Evolutionary conservation across 2,888 invertebrate species (phyloP).

Genomic region (Eumerus sabulonum): DNA sequence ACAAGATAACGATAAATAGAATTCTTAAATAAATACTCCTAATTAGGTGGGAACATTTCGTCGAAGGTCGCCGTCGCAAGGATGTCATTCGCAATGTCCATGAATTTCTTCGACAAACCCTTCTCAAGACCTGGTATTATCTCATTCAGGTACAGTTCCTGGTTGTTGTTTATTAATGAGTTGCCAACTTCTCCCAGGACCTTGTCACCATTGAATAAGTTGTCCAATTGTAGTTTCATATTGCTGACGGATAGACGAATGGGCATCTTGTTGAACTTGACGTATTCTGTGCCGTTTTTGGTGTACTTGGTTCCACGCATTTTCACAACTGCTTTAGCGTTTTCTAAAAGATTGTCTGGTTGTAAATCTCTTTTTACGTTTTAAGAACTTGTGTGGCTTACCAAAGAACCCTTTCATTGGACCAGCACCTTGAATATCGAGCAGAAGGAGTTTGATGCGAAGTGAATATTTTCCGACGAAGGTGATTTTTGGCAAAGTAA

Average conservation of each 20-base stretch:
- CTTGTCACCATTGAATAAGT: conserved; percentile 77
- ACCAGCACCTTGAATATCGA: conserved; percentile 77
- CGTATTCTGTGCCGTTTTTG: conserved; percentile 75
- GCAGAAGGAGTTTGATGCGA: conserved; percentile 75
- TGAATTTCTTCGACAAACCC: conserved; percentile 76
- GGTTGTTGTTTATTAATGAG: conserved; percentile 77
- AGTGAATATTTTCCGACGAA: conserved; percentile 77
- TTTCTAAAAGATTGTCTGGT: conserved; percentile 70
- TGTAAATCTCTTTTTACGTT: too few relatives aligned
- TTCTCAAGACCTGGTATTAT: conserved; percentile 78
- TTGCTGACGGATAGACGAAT: conserved; percentile 76
- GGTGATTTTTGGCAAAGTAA: conserved; percentile 76
- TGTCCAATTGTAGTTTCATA: conserved; percentile 76
- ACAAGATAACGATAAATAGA: too few relatives aligned
- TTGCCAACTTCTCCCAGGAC: conserved; percentile 77
- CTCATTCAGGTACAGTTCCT: conserved; percentile 77
- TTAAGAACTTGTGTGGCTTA: conserved; percentile 58
- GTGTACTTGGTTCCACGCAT: conserved; percentile 75
- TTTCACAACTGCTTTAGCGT: conserved; percentile 76
- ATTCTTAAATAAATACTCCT: neutral
- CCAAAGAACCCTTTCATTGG: conserved; percentile 76
- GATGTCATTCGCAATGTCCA: conserved; percentile 77
- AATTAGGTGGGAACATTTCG: conserved; percentile 78
- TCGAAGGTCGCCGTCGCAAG: conserved; percentile 77
- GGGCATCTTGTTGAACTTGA: conserved; percentile 76